phyloP scores from a whole-genome alignment of 2,888 invertebrate genomes.

The Cataglyphis cursor region DNA sequence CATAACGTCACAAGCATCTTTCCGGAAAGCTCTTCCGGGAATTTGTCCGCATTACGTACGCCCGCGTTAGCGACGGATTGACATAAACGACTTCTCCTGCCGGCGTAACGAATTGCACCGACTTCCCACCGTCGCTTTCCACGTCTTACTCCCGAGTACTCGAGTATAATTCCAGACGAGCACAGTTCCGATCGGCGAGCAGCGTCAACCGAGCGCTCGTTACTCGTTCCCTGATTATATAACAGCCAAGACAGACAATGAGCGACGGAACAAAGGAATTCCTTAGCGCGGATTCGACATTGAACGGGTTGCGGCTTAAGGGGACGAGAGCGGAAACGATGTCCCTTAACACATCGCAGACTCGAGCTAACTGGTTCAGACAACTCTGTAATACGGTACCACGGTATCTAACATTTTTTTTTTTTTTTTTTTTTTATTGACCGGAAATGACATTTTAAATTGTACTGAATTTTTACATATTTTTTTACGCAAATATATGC shows the following conservation, averaged over 20 bases:
- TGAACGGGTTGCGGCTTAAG: conserved; percentile 55
- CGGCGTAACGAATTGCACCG: conserved; percentile 50
- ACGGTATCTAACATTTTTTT: background rate
- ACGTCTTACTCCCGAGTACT: conserved; percentile 35
- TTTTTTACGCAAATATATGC: background rate
- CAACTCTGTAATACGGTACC: background rate
- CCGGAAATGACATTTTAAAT: background rate
- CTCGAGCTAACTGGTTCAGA: conserved; percentile 57
- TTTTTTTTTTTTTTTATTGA: background rate
- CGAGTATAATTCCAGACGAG: conserved; percentile 10
- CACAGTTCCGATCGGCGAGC: conserved; percentile 66
- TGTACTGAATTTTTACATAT: background rate
- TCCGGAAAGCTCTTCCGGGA: conserved; percentile 39
- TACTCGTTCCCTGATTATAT: conserved; percentile 62
- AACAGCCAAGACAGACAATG: conserved; percentile 71
- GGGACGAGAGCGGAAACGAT: conserved; percentile 63
- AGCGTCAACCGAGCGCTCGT: conserved; percentile 52
- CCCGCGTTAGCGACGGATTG: conserved; percentile 42
- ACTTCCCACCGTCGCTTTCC: conserved; percentile 53
- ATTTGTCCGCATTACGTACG: conserved; percentile 45
- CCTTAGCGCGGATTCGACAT: conserved; percentile 71
- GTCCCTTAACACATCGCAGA: conserved; percentile 54
- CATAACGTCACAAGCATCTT: conserved; percentile 20
- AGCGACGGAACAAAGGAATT: conserved; percentile 76
- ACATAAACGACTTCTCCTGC: conserved; percentile 45